Base-by-base conservation (phyloP, 2,113 vertebrate genomes). In the Ictidomys tridecemlineatus region DNA sequence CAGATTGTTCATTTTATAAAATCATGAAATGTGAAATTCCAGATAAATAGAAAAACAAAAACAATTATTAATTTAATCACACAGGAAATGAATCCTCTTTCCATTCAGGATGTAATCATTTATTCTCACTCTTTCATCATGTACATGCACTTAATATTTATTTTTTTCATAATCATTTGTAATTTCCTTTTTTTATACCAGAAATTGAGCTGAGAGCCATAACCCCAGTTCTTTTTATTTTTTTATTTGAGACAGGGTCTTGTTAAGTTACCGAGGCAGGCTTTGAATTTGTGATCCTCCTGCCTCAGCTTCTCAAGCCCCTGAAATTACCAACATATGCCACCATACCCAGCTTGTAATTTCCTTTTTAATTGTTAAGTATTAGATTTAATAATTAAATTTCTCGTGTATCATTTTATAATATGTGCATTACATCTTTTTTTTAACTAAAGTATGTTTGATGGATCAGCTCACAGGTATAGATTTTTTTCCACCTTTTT, bases 351-450 rank as follows among this genome's bases (percentile, higher is more conserved):
- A 28, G 24, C 24, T 93, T 89, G 10, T 70, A 76, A 88, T 10
- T 79, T 91, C 2, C 11, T 53, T 78, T 93, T 72, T 73, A 94
- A 74, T 93, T 85, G 9, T 69, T 83, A 93, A 85, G 93, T 70
- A 34, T 8, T 39, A 95, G 77, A 80, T 77, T 63, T 28, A 63
- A 28, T 1, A 96, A n/a, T 53, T 26, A 63, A 85, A 20, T 94
- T 95, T 63, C 22, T 76, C 17, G 45, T 11, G 77, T 78, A 48
- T 37, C 83, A 22, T 87, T 94, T 85, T 92, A 92, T 11, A 28
- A n/a, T 48, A 42, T 70, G 30, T 20, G 78, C 3, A 37, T 92
- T 88, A 65, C 80, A 5, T 90, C 93, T 84, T 84, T 17, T 17
- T 37, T 83, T 14, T 56, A 74, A 45, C 45, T 63, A 76, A 32